Evolutionary conservation across 2,113 vertebrate genomes (phyloP), one percentile per base, ranked within the genome.

Genomic region (Geococcyx californianus): DNA sequence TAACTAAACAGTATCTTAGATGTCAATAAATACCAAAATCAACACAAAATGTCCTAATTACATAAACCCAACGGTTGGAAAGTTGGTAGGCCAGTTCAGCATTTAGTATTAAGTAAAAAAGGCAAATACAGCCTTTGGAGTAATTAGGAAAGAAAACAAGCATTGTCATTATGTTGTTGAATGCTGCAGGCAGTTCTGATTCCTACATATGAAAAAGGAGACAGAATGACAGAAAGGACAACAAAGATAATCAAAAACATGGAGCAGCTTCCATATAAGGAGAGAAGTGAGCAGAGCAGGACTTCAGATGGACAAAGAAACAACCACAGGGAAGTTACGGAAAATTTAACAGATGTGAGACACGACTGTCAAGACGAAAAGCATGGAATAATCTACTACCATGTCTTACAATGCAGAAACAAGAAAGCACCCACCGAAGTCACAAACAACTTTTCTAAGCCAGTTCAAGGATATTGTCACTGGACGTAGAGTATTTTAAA

Each of bases 151-250:
- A 84, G 68, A 45, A 92, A 80, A 45, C 21, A 54, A 0, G 0
- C 29, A 51, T 66, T 10, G 16, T 73, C 38, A 38, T 36, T 44
- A 51, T 25, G 64, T 10, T 64, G 81, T 34, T 6, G 3, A 89
- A 73, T 20, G 70, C 72, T 70, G 67, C 42, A 29, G 70, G 82
- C 90, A 45, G 88, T 25, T 77, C 82, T 9, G 40, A 72, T 79
- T 72, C 84, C 62, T 44, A 76, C 42, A 38, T 80, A 90, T 96
- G 94, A 93, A 94, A 96, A 93, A 96, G 94, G 84, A 94, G 91
- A 72, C 60, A 87, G 84, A 69, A 59, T 44, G 89, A 94, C 68
- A 93, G 87, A 83, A 87, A 78, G 76, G 73, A 90, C 68, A 80
- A 77, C 45, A 77, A 84, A 89, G 86, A 90, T 75, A 73, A 95